Conservation (phyloP, 30 jellyfish, hydroid and myxozoan genomes). For the Chrysaora quinquecirrha region DNA sequence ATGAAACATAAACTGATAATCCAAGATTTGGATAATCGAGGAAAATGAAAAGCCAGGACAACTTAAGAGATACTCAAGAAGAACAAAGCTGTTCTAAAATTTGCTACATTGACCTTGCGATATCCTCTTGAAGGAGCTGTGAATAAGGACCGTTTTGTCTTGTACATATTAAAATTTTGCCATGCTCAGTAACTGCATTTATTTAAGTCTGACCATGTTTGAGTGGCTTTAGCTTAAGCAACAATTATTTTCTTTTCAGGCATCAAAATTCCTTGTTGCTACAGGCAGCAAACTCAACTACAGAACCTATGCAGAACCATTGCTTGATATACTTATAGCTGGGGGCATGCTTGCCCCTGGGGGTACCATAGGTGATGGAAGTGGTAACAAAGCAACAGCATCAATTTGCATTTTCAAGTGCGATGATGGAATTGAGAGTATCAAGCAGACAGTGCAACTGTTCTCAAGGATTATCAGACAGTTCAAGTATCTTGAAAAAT, state of each 20-base stretch:
- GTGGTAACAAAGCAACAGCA: constrained; percentile 73
- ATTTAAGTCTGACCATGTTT: too few relatives aligned
- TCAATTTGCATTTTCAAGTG: constrained; percentile 86
- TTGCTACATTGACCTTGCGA: too few relatives aligned
- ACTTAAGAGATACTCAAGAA: too few relatives aligned
- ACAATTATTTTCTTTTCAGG: constrained; percentile 67
- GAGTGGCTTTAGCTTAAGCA: too few relatives aligned
- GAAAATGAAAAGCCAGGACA: too few relatives aligned
- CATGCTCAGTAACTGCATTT: too few relatives aligned
- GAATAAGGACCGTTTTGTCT: too few relatives aligned
- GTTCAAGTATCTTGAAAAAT: constrained; percentile 89
- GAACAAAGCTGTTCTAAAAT: too few relatives aligned
- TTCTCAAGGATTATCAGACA: constrained; percentile 94
- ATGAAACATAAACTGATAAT: too few relatives aligned
- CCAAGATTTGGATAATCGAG: too few relatives aligned
- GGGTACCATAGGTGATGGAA: constrained; percentile 85
- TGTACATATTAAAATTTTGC: too few relatives aligned
- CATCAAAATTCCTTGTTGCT: constrained; percentile 94
- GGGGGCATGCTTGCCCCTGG: constrained; percentile 99
- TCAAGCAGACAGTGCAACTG: constrained; percentile 70
- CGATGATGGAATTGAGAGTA: constrained; percentile 77
- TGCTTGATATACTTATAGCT: constrained; percentile 92
- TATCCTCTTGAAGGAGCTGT: too few relatives aligned
- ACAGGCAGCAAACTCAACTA: constrained; percentile 97
- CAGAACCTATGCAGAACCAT: constrained; percentile 96